Conservation (phyloP, 2,888 invertebrate genomes). For the Dynastes tityus region DNA sequence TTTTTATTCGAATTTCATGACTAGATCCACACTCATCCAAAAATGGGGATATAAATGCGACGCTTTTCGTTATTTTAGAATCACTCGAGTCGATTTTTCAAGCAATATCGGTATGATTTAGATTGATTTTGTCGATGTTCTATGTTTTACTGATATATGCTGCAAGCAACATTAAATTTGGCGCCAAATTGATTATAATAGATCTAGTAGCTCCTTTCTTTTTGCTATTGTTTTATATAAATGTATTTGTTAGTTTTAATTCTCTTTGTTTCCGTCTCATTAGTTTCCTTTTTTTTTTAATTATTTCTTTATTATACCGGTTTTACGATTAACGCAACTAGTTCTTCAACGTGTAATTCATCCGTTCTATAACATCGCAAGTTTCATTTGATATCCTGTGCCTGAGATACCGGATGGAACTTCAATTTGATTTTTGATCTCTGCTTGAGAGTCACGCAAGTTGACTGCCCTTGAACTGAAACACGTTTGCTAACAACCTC, state of each 20-base stretch:
- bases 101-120: constrained; percentile 45
- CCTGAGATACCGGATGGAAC: constrained; percentile 49
- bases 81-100: background rate
- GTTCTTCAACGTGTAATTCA: constrained; percentile 9
- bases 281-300: background rate
- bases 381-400: constrained; percentile 43
- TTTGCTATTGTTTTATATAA: background rate
- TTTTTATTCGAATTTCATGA: constrained; percentile 76
- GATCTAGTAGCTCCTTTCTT: background rate
- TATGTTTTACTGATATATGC: constrained; percentile 47
- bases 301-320: constrained; percentile 17
- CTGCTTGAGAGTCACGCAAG: constrained; percentile 57
- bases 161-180: constrained; percentile 32
- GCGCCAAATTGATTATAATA: constrained; percentile 20
- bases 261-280: background rate
- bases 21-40: constrained; percentile 88
- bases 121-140: constrained; percentile 23
- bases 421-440: constrained; percentile 55
- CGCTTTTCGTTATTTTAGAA: background rate
- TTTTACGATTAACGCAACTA: constrained; percentile 19
- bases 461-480: constrained; percentile 64
- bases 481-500: constrained; percentile 56
- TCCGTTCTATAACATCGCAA: constrained; percentile 12
- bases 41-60: constrained; percentile 66
- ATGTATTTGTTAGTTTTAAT: background rate